These are phyloP conservation scores for Caprella mutica DNA, from an alignment of 2,888 invertebrate species.

Conservation along the genomic window DNA sequence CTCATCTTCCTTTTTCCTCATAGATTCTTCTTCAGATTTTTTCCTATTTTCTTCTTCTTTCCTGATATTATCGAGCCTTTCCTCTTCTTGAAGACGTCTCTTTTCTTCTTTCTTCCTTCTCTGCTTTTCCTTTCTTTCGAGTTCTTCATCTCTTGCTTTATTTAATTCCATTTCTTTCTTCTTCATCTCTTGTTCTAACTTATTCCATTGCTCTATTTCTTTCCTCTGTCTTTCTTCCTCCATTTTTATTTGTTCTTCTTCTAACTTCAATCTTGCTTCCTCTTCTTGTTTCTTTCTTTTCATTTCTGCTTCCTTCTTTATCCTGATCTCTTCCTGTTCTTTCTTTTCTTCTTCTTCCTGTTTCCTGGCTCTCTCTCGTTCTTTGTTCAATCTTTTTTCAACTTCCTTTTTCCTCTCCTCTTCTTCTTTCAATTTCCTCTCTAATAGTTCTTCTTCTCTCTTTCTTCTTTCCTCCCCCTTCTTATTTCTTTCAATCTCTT, in stretches of 20 bases:
- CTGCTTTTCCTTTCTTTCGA: background rate
- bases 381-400: background rate
- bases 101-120: conserved; percentile 3
- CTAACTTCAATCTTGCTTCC: background rate
- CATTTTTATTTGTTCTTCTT: background rate
- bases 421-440: background rate
- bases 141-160: too few relatives aligned
- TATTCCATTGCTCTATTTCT: too few relatives aligned
- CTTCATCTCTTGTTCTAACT: too few relatives aligned
- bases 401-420: background rate
- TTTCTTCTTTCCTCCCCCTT: conserved; percentile 3
- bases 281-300: background rate
- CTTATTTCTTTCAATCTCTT: conserved; percentile 4
- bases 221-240: conserved; percentile 12
- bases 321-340: background rate
- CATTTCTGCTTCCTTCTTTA: background rate
- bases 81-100: conserved; percentile 2
- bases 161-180: too few relatives aligned
- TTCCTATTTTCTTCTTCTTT: conserved; percentile 3
- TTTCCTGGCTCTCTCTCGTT: background rate
- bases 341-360: conserved; percentile 7
- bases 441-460: background rate
- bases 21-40: background rate
- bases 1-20: background rate
- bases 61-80: background rate